Base-by-base conservation (phyloP, 2,113 vertebrate species). In the Tachysurus vachellii region DNA sequence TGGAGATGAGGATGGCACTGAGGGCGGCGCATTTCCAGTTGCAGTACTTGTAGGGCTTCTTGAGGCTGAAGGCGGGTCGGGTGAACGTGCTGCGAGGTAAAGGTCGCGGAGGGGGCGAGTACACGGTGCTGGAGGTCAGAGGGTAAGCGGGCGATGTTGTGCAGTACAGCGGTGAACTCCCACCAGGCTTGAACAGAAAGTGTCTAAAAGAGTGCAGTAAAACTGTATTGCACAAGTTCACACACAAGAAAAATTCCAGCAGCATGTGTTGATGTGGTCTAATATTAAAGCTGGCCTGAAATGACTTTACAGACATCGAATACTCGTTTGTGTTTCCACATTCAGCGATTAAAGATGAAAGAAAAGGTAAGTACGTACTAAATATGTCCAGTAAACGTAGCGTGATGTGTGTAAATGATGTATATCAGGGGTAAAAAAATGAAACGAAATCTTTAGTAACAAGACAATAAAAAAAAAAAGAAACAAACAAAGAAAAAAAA, bases 161-260 rank as follows among this genome's bases (percentile, higher is more conserved):
- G 95, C 98, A 99, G 95, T 99, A 99, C 93, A 99, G 96, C 0
- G 99, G 99, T 82, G 98, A 99, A 54, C 97, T 98, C 87, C 98
- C 99, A 89, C 98, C 97, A 0, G 99, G 98, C 94, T 99, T 99
- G 95, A 99, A 99, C 80, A 99, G 95, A 95, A 99, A 99, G 93
- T 99, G 99, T 95, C 99, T 99, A 94, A 23, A 82, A 87, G 89
- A 80, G 68, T 2, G 57, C 66, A 82, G 54, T 44, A 82, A 90
- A 73, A 82, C 14, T 3, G 56, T 82, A 16, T 76, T 86, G 85
- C 68, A 85, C 59, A 84, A n/a, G 83, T 73, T 80, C 62, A 70
- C 12, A 68, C 56, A 70, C 8, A 83, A 90, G 28, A 2, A 12
- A 36, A 36, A 36, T 36, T 36, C 17, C 47, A 44, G 61, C 28